Conservation (phyloP, 2,888 invertebrate genomes). For the Anorthoa munda region DNA sequence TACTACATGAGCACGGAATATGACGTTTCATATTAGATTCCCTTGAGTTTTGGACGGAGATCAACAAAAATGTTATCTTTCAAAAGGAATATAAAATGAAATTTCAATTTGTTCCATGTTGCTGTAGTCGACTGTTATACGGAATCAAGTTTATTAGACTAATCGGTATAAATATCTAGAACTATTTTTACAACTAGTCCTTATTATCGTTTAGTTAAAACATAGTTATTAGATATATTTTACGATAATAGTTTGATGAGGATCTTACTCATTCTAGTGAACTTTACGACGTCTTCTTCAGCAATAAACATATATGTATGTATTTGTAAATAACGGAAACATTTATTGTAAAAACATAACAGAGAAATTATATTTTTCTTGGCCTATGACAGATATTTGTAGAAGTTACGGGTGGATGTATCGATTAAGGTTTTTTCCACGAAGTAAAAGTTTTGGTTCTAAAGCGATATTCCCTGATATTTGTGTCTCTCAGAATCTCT, state of each 20-base stretch:
- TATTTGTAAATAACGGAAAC: constrained; percentile 88
- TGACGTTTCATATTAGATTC: constrained; percentile 45
- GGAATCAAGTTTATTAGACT: constrained; percentile 74
- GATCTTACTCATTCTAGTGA: constrained; percentile 81
- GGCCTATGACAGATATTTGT: constrained; percentile 82
- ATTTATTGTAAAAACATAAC: constrained; percentile 85
- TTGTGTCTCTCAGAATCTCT: constrained; percentile 54
- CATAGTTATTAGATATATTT: constrained; percentile 85
- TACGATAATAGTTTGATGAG: constrained; percentile 80
- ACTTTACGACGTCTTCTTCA: constrained; percentile 86
- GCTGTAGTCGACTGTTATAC: constrained; percentile 66
- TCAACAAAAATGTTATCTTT: constrained; percentile 33
- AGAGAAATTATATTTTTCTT: constrained; percentile 90
- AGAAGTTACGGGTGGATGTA: constrained; percentile 77
- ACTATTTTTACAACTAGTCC: constrained; percentile 90
- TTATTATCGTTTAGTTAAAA: constrained; percentile 84
- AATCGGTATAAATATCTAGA: constrained; percentile 81
- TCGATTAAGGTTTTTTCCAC: constrained; percentile 54
- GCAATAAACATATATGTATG: constrained; percentile 87
- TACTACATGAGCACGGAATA: constrained; percentile 44
- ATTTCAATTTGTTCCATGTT: constrained; percentile 49
- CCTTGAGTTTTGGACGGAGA: constrained; percentile 24
- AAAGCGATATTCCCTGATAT: constrained; percentile 49
- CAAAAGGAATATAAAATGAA: constrained; percentile 42
- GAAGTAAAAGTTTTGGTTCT: constrained; percentile 44